Percentiles rank a stretch among this genome's conserved stretches.
Evolutionary conservation across 2,113 vertebrate species (phyloP).

Genomic region (Mugil cephalus): DNA sequence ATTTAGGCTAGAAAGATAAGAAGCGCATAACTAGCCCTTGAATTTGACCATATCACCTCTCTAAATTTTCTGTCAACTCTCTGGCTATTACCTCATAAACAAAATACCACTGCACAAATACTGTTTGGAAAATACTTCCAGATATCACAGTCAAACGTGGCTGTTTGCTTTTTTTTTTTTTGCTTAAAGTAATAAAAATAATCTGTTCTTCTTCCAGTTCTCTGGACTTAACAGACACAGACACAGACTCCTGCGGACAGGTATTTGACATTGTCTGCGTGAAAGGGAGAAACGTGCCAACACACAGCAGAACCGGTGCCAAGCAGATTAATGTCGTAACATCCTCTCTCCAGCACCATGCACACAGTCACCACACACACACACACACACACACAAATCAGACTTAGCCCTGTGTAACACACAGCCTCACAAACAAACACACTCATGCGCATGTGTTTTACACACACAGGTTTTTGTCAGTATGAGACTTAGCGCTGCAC

Average conservation of each 20-base stretch:
- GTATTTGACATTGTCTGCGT: slow-evolving; percentile 80
- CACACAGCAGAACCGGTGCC: slow-evolving; percentile 70
- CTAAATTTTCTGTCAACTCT: neutral
- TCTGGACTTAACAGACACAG: slow-evolving; percentile 38
- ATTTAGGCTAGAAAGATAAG: neutral
- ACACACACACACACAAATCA: slow-evolving; percentile 17
- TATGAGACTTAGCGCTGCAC: slow-evolving; percentile 54
- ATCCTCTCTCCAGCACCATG: slow-evolving; percentile 39
- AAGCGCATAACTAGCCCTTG: neutral
- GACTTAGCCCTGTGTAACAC: slow-evolving; percentile 23
- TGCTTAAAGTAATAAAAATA: slow-evolving; percentile 24
- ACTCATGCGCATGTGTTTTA: slow-evolving; percentile 10
- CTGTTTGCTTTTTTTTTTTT: neutral
- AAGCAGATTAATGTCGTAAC: slow-evolving; percentile 80
- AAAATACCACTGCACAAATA: neutral
- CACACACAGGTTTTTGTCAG: slow-evolving; percentile 65
- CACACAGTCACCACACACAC: slow-evolving; percentile 17
- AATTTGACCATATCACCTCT: neutral
- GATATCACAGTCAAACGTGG: too few relatives aligned
- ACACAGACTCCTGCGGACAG: slow-evolving; percentile 70
- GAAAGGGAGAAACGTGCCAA: slow-evolving; percentile 75
- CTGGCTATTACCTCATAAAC: neutral
- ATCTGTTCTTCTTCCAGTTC: slow-evolving; percentile 15
- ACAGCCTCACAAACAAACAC: slow-evolving; percentile 25
- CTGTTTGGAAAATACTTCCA: too few relatives aligned